A percentile compares a stretch with the other conserved stretches of the same genome.
These are phyloP conservation scores for Catharus bicknelli DNA, from an alignment of 2,113 vertebrate genomes.

Conservation along the genomic window DNA sequence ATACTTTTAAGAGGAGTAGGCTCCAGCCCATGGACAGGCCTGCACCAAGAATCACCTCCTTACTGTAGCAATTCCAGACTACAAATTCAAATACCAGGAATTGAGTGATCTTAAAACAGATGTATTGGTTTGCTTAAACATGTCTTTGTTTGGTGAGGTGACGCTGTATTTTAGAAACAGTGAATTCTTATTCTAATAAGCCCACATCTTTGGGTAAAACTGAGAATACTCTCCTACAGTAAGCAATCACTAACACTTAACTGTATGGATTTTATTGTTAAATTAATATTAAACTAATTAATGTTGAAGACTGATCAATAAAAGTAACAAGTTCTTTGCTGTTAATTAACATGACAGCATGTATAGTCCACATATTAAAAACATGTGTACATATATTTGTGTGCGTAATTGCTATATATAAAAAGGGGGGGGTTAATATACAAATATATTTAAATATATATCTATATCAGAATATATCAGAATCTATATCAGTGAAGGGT, in stretches of 20 bases:
- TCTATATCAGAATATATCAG: too few species aligned
- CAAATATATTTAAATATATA: too few species aligned
- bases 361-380: too few species aligned
- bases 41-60: not conserved
- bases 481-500: not conserved
- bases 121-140: not conserved
- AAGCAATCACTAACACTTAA: not conserved
- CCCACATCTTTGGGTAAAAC: not conserved
- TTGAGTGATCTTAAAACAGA: not conserved
- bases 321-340: not conserved
- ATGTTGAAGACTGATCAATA: not conserved
- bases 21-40: not conserved
- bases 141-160: not conserved
- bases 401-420: not conserved
- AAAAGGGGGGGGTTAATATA: fast-evolving
- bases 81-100: not conserved
- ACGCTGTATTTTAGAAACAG: not conserved
- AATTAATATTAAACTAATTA: not conserved
- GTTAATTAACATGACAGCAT: not conserved
- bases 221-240: not conserved
- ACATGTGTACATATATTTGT: fast-evolving
- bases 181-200: not conserved
- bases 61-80: not conserved
- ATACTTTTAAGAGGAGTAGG: not conserved
- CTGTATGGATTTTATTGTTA: not conserved